Percentiles rank a stretch among this genome's conserved stretches.
Conservation (phyloP, 2,888 invertebrate genomes). For the Hesperia comma region DNA sequence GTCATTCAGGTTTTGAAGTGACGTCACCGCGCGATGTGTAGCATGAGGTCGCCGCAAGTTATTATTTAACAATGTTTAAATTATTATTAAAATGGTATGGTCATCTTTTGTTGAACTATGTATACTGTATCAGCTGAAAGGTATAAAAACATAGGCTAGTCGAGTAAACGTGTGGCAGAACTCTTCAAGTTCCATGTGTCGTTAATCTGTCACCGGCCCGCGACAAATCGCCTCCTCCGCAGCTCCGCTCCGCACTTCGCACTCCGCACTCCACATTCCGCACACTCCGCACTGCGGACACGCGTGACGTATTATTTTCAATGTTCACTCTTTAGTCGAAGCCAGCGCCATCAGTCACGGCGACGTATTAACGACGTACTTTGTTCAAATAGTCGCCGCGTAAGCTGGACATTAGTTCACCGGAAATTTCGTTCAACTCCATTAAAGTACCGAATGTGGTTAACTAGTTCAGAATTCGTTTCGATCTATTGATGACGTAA, state of each 20-base stretch:
- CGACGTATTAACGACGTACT: conserved; percentile 38
- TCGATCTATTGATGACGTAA: background rate
- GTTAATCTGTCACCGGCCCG: background rate
- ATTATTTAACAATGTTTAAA: too few species aligned
- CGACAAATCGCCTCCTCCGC: conserved; percentile 14
- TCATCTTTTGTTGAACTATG: too few species aligned
- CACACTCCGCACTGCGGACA: conserved; percentile 19
- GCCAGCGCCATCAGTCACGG: conserved; percentile 32
- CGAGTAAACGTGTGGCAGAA: background rate
- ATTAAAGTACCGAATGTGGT: conserved; percentile 17
- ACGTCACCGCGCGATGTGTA: too few species aligned
- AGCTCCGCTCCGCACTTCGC: background rate
- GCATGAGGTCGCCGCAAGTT: too few species aligned
- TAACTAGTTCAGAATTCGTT: conserved; percentile 3
- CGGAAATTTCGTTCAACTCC: conserved; percentile 16
- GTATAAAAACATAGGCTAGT: background rate
- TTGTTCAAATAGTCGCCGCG: conserved; percentile 16
- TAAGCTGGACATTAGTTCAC: conserved; percentile 23
- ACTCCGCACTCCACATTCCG: conserved; percentile 4
- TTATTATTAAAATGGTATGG: too few species aligned
- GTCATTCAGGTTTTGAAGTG: too few species aligned
- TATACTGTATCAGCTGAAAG: too few species aligned
- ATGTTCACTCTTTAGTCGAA: conserved; percentile 23
- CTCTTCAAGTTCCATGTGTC: background rate
- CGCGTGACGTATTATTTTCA: conserved; percentile 29